Conservation (phyloP, 2,797 vertebrate genomes). For the Alouatta caraya region DNA sequence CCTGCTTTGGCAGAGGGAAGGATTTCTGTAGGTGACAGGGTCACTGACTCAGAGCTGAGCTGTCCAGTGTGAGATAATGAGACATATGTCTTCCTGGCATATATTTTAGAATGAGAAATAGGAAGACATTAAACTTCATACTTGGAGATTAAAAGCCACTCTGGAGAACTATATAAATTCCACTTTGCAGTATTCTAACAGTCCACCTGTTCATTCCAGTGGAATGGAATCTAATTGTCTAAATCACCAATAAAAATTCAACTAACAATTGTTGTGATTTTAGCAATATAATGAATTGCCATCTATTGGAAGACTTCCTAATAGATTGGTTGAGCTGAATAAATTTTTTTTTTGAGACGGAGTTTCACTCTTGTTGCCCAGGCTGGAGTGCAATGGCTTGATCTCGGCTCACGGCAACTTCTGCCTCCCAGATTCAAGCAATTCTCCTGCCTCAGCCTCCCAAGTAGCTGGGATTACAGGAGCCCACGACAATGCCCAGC, state of each 20-base stretch:
- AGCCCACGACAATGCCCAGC: no score
- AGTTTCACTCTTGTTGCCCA: no score
- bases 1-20: background rate
- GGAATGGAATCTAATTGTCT: background rate
- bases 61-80: background rate
- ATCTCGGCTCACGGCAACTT: no score
- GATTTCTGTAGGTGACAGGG: constrained; percentile 19
- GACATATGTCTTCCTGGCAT: background rate
- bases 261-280: background rate
- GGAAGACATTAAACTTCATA: background rate
- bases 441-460: no score
- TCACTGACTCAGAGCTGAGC: background rate
- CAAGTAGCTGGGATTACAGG: no score
- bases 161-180: background rate
- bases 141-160: background rate
- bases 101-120: background rate
- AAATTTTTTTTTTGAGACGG: background rate
- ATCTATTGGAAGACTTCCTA: background rate
- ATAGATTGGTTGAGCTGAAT: background rate
- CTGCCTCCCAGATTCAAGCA: no score
- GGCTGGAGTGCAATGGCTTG: no score
- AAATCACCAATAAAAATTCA: constrained; percentile 35
- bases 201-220: background rate
- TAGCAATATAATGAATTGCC: background rate
- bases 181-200: background rate